Evolutionary conservation across 1,140 invertebrate genomes (phyloP).

Genomic region (Pseudachorutes palmiensis): DNA sequence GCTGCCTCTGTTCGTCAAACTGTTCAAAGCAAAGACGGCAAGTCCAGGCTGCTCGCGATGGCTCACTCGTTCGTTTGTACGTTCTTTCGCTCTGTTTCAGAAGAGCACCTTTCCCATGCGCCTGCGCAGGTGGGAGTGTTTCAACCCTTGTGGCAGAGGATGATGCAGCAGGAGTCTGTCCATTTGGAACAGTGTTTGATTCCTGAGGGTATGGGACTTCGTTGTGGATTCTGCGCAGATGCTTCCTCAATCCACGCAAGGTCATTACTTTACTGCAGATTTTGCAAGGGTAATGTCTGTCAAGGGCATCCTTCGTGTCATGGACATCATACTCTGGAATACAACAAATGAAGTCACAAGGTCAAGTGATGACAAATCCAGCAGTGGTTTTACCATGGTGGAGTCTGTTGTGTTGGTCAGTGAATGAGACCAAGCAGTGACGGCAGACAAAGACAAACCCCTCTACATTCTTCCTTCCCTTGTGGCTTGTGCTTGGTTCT

Average conservation of each 20-base stretch:
- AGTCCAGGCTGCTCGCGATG: not conserved
- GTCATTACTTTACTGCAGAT: not conserved
- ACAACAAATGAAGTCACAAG: not conserved
- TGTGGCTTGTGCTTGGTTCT: not conserved
- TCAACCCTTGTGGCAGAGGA: not conserved
- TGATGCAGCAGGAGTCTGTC: not conserved
- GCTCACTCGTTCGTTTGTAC: not conserved
- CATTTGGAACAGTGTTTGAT: not conserved
- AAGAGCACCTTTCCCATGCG: too few species aligned
- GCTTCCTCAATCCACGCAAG: not conserved
- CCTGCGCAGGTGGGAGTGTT: not conserved
- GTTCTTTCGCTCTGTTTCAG: not conserved
- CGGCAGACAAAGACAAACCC: not conserved
- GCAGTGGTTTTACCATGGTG: not conserved
- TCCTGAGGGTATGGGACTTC: not conserved
- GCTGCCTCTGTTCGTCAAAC: not conserved
- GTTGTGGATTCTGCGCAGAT: not conserved
- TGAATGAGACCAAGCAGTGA: not conserved
- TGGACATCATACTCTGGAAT: not conserved
- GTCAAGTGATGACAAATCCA: not conserved
- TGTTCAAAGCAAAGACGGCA: not conserved
- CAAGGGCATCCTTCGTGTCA: not conserved
- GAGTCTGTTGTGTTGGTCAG: not conserved
- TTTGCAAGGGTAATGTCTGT: not conserved
- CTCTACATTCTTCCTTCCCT: not conserved